Base-by-base conservation (phyloP, 2,888 invertebrate genomes). In the Cheilosia grossa region DNA sequence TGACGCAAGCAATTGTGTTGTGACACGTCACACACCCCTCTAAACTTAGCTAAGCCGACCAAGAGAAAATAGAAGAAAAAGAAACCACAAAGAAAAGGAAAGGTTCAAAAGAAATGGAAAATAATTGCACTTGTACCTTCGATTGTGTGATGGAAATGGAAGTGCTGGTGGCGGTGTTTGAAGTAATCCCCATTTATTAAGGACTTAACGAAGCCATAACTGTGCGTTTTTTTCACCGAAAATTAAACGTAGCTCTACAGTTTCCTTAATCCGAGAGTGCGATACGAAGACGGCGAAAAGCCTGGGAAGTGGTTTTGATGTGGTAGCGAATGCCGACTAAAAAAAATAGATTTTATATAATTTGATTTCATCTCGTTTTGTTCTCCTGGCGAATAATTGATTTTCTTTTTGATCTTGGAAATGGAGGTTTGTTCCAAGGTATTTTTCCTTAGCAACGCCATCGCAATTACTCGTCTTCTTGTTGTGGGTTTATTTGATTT, bases 201-300 rank as follows among this genome's bases (percentile, higher is more conserved):
- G 77, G 86, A 86, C 59, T 86, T 86, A 82, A 73, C 59, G 86
- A 86, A 86, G 82, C 86, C 86, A 58, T 74, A 86, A 78, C 73
- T 40, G 64, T 86, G 30, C 2, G 81, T 70, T 24, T 49, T 49
- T 49, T 51, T 69, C 40, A 51, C 58, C 75, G 75, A 85, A 85
- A 81, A 85, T 77, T 80, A 81, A 77, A 77, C 75, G 61, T 15
- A 80, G 67, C 81, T 72, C 67, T 80, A 75, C 70, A 72, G 66
- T 72, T 72, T 21, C 66, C 72, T 72, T 85, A 80, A 85, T 85
- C 75, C 80, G 2, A 49, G 17, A 49, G 77, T 80, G 75, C 37
- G 61, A 80, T 67, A 74, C 80, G 66, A 67, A 58, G 49, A 13
- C 5, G 51, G 42, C 51, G 6, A 30, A 27, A 0, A 53, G 13